Base-by-base conservation (phyloP, 2,797 vertebrate genomes). In the Premnoplex brunnescens region DNA sequence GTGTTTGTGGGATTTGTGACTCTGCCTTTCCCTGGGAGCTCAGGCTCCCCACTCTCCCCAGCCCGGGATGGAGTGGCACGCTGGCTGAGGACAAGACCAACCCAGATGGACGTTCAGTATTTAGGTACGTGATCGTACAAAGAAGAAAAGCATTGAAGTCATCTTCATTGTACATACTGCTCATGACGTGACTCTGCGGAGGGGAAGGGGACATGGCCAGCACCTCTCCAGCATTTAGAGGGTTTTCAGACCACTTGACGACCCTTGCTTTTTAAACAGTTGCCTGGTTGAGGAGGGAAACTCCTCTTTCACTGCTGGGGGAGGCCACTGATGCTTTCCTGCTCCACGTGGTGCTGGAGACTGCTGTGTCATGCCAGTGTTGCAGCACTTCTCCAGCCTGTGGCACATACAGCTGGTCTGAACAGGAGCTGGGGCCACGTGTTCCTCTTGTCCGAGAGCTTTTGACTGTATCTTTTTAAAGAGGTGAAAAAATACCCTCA, bases 401-500 rank as follows among this genome's bases (percentile, higher is more conserved):
- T 78, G 79, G 32, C 75, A 78, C 41, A 11, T 44, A 79, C 85
- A 84, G 44, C 75, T 54, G 73, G 41, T 85, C 73, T 81, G 84
- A 75, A 64, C 85, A 78, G 69, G 78, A 94, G 87, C 92, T 69
- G 62, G 27, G 67, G 69, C 92, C 74, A 55, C 3, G 1, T 21
- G n/a, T 30, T 93, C 87, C 74, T 63, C 23, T 59, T 84, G 85
- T 56, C 79, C 1, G 0, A 95, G 85, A 94, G 80, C 36, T 96
- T 92, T 88, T 91, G 91, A 96, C 96, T 96, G 82, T 95, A 73
- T 80, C 89, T 96, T 96, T 94, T 88, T 89, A 93, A 89, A 79
- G 72, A 95, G 90, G 89, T 79, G 92, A 91, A 83, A 83, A 87
- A 95, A 75, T 26, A 64, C 62, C 66, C 73, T 84, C 91, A 85